Percentiles rank a stretch among this genome's conserved stretches.
phyloP scores from a whole-genome alignment of 2,888 invertebrate species.

The Parochlus steinenii region DNA sequence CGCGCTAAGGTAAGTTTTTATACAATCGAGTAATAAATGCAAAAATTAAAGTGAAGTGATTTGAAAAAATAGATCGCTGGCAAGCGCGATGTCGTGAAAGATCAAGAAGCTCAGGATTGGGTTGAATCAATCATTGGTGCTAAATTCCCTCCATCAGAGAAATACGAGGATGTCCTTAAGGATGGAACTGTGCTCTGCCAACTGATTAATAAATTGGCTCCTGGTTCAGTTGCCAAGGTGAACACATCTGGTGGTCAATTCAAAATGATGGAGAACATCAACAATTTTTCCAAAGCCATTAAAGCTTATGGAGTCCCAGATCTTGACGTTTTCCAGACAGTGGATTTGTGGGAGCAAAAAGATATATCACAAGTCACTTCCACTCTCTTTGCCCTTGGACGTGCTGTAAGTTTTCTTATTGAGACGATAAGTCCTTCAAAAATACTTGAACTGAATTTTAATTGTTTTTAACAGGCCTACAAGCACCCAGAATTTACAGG shows the following conservation, averaged over 20 bases:
- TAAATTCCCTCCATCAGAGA: conserved; percentile 66
- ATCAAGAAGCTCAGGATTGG: conserved; percentile 83
- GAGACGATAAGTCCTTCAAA: conserved; percentile 11
- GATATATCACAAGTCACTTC: conserved; percentile 73
- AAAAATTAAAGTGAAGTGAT: conserved; percentile 8
- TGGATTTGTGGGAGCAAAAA: conserved; percentile 90
- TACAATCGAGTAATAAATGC: conserved; percentile 2
- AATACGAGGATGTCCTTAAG: conserved; percentile 76
- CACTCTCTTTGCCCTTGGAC: conserved; percentile 71
- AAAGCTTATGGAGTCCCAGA: conserved; percentile 79
- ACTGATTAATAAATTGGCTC: conserved; percentile 83
- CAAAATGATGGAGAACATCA: conserved; percentile 99
- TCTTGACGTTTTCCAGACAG: conserved; percentile 90
- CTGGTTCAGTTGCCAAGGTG: conserved; percentile 77
- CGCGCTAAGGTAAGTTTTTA: conserved; percentile 58
- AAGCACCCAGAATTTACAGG: conserved; percentile 70
- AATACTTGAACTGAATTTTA: neutral
- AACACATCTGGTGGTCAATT: conserved; percentile 92
- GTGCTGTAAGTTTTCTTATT: conserved; percentile 55
- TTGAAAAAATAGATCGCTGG: conserved; percentile 63
- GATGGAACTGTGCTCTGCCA: conserved; percentile 89
- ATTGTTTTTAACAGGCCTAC: conserved; percentile 45
- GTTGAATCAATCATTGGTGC: conserved; percentile 73
- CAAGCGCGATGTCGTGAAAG: conserved; percentile 67
- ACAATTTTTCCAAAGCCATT: conserved; percentile 72